Percentiles rank a stretch among this genome's conserved stretches.
These are phyloP conservation scores for Zophobas atratus DNA, from an alignment of 1,140 invertebrate genomes.

Conservation along the genomic window DNA sequence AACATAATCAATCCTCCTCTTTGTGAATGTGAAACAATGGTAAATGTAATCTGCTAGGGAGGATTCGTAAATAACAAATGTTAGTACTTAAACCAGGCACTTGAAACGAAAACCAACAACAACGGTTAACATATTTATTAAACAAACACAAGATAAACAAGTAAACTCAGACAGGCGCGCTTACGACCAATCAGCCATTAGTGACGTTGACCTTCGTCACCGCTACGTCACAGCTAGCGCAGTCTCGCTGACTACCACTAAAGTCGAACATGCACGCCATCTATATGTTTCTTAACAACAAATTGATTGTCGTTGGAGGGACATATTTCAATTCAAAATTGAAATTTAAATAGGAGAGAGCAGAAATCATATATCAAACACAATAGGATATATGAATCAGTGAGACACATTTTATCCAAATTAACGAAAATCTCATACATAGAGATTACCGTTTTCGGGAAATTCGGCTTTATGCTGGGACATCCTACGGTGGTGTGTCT, in stretches of 20 bases:
- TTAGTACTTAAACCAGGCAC: too few relatives aligned
- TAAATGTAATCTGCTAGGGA: slow-evolving; percentile 8
- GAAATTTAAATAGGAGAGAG: slow-evolving; percentile 61
- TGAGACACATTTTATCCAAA: slow-evolving; percentile 69
- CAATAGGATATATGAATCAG: slow-evolving; percentile 68
- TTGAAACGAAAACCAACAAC: too few relatives aligned
- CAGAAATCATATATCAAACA: slow-evolving; percentile 66
- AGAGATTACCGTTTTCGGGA: slow-evolving; percentile 64
- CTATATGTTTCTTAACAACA: background rate
- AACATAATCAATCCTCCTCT: too few relatives aligned
- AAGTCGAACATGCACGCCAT: too few relatives aligned
- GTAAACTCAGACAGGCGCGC: too few relatives aligned
- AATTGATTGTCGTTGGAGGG: slow-evolving; percentile 47
- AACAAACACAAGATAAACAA: too few relatives aligned
- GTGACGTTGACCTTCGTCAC: too few relatives aligned
- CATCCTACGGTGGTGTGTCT: slow-evolving; percentile 51
- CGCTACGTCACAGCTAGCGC: too few relatives aligned
- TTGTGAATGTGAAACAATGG: background rate
- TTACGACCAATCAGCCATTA: too few relatives aligned
- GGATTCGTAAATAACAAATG: slow-evolving; percentile 41
- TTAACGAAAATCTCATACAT: slow-evolving; percentile 68
- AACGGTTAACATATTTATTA: too few relatives aligned
- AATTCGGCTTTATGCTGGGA: slow-evolving; percentile 53
- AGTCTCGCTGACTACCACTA: too few relatives aligned
- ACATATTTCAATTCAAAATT: slow-evolving; percentile 56